These are phyloP conservation scores for Geococcyx californianus DNA, from an alignment of 2,113 vertebrate species.

Conservation along the genomic window DNA sequence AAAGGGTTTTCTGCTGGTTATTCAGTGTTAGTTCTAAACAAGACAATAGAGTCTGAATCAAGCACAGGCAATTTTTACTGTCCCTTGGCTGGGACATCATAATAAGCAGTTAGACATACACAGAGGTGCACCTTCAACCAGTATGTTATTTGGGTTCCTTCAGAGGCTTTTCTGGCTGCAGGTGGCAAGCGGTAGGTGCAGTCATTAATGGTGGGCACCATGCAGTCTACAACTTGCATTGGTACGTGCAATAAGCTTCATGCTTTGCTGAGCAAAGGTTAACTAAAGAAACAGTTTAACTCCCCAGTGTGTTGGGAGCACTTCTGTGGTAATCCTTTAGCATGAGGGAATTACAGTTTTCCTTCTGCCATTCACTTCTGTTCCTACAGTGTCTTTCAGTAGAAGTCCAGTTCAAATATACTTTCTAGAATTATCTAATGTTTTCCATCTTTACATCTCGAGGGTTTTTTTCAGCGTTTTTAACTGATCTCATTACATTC, in stretches of 20 bases:
- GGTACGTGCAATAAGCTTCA: not conserved
- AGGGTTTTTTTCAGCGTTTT: not conserved
- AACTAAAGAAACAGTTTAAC: not conserved
- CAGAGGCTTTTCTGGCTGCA: rapidly evolving
- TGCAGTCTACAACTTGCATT: not conserved
- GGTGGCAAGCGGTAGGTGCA: not conserved
- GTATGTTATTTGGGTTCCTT: not conserved
- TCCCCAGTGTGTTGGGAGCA: not conserved
- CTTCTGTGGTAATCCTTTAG: not conserved
- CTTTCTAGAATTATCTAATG: not conserved
- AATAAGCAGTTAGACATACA: not conserved
- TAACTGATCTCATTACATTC: not conserved
- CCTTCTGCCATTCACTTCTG: not conserved
- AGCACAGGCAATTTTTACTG: not conserved
- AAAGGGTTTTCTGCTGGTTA: not conserved
- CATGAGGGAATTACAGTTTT: not conserved
- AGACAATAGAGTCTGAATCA: not conserved
- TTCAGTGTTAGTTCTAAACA: not conserved
- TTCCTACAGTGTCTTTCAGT: not conserved
- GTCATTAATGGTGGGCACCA: not conserved
- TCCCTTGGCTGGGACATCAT: not conserved
- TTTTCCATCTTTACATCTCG: not conserved
- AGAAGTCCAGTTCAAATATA: not conserved
- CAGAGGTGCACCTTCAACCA: not conserved
- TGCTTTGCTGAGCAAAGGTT: constrained; percentile 18